Base-by-base conservation (phyloP, 2,888 invertebrate species). In the Plusia festucae region DNA sequence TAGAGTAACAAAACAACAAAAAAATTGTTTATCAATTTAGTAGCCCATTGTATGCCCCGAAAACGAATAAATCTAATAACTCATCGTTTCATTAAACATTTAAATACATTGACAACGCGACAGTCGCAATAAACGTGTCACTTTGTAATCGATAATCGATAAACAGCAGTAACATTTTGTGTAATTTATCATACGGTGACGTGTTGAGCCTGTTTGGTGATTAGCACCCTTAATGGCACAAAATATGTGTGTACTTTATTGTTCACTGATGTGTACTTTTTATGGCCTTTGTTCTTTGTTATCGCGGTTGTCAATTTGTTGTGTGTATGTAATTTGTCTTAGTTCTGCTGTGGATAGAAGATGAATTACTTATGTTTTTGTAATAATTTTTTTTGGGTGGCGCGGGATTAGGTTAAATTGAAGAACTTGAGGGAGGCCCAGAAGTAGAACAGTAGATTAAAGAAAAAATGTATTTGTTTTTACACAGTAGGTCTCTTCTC, bases 91-190 rank as follows among this genome's bases (percentile, higher is more conserved):
- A 66, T 62, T 70, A 22, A 73, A 66, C 70, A 70, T 73, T 74
- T 65, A 70, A 70, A 61, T 27, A 67, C 55, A 52, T 30, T 46
- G 66, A 74, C 27, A 74, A 27, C 58, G 59, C 53, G 24, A 11
- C 44, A 62, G 53, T 57, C 61, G 59, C 66, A 73, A 73, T 74
- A 78, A 77, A 68, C 76, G 80, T 84, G 82, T 82, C 82, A 76
- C 65, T 69, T 79, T 82, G 73, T 86, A 86, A 88, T 88, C 85
- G 87, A 87, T 78, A 85, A 88, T 89, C 88, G 84, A 89, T 88
- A 79, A 79, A 73, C 70, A 68, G 68, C 76, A 74, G 78, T 76
- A 65, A 76, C 69, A 77, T 77, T 69, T 68, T 70, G 78, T 71
- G 85, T 84, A 82, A 86, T 88, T 83, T 84, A 86, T 88, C 88